Percentiles rank a stretch among this genome's conserved stretches.
These are phyloP conservation scores for Sepiola atlantica DNA, from an alignment of 2,888 invertebrate genomes.

Conservation along the genomic window DNA sequence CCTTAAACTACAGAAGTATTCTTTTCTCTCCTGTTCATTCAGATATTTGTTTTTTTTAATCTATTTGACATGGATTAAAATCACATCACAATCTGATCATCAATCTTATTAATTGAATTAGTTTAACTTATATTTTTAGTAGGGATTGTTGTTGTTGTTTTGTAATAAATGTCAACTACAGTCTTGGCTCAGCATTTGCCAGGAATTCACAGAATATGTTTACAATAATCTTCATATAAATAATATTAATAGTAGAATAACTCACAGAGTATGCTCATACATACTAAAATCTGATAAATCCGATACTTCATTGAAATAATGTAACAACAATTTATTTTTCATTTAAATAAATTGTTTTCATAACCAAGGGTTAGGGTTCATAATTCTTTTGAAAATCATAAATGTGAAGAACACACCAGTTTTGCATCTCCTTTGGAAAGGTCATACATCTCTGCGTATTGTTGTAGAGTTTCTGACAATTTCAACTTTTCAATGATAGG, in stretches of 20 bases:
- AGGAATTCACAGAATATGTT: too few species aligned
- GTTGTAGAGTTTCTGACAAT: constrained; percentile 56
- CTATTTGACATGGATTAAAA: too few species aligned
- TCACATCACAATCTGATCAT: too few species aligned
- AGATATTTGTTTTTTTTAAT: too few species aligned
- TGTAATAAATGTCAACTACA: background rate
- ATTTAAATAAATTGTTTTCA: background rate
- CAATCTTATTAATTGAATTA: too few species aligned
- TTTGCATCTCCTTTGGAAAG: constrained; percentile 62
- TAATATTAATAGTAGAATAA: background rate
- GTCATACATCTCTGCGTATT: constrained; percentile 66
- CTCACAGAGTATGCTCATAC: background rate
- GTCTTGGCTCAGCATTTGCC: background rate
- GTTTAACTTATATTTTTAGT: too few species aligned
- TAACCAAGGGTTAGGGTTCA: background rate
- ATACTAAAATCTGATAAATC: background rate
- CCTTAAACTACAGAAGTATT: too few species aligned
- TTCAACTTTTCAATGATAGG: constrained; percentile 60
- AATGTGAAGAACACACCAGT: constrained; percentile 54
- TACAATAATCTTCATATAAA: background rate
- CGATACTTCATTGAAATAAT: too few species aligned
- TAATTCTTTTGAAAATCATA: background rate
- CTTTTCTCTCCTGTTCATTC: too few species aligned
- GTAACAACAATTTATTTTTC: background rate
- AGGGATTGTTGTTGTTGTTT: too few species aligned